These are phyloP conservation scores for Ochropleura plecta DNA, from an alignment of 2,888 invertebrate genomes.

Conservation along the genomic window DNA sequence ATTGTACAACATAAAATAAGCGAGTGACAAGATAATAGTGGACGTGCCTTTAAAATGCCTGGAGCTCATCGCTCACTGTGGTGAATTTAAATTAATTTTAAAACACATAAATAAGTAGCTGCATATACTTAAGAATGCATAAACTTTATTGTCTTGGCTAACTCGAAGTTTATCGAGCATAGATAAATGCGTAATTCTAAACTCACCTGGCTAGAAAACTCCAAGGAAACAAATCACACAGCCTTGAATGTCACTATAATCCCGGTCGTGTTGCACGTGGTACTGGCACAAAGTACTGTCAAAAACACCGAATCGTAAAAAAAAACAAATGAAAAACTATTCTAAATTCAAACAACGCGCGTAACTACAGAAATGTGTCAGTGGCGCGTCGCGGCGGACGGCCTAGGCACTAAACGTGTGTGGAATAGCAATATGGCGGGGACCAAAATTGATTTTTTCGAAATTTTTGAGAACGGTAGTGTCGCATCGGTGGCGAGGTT, in stretches of 20 bases:
- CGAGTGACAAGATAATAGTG: slow-evolving; percentile 64
- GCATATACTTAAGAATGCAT: slow-evolving; percentile 38
- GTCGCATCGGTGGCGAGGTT: slow-evolving; percentile 82
- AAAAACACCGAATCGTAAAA: slow-evolving; percentile 79
- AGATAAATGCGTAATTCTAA: slow-evolving; percentile 46
- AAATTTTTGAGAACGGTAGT: slow-evolving; percentile 85
- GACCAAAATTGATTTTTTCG: slow-evolving; percentile 80
- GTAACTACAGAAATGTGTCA: slow-evolving; percentile 89
- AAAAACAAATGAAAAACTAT: slow-evolving; percentile 80
- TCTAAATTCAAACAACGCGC: slow-evolving; percentile 89
- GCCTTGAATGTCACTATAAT: slow-evolving; percentile 72
- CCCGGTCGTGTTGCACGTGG: slow-evolving; percentile 73
- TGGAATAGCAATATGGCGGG: slow-evolving; percentile 81
- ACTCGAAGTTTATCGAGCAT: slow-evolving; percentile 31
- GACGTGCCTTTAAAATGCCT: slow-evolving; percentile 57
- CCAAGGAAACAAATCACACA: slow-evolving; percentile 71
- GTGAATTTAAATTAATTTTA: slow-evolving; percentile 68
- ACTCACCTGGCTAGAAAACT: slow-evolving; percentile 77
- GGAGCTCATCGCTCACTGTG: slow-evolving; percentile 62
- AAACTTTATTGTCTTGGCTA: slow-evolving; percentile 52
- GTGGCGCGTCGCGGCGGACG: slow-evolving; percentile 87
- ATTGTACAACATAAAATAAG: slow-evolving; percentile 49
- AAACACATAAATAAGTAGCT: slow-evolving; percentile 55
- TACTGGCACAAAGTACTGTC: slow-evolving; percentile 78
- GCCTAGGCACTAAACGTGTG: slow-evolving; percentile 86